Evolutionary conservation across 2,888 invertebrate genomes (phyloP).

Genomic region (Eumacrocentrus americanus): DNA sequence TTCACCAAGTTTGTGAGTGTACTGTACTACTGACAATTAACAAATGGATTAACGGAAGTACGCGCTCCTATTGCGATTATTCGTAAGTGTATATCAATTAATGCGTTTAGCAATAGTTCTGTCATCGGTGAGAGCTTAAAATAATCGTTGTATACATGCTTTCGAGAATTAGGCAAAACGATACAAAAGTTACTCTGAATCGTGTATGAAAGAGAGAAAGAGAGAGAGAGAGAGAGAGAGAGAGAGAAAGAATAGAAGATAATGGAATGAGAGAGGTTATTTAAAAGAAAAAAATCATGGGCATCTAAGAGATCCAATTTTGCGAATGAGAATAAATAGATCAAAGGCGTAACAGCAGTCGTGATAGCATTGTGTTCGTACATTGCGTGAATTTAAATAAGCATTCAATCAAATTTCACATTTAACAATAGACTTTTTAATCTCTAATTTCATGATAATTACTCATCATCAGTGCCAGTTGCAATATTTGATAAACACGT

Average conservation of each 20-base stretch:
- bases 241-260: neutral
- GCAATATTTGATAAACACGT: slow-evolving; percentile 6
- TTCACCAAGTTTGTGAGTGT: slow-evolving; percentile 32
- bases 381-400: slow-evolving; percentile 7
- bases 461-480: neutral
- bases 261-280: neutral
- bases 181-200: too few species aligned
- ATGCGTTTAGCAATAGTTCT: slow-evolving; percentile 34
- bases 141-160: slow-evolving; percentile 37
- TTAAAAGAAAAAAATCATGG: neutral
- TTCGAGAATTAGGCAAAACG: neutral
- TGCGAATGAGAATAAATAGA: slow-evolving; percentile 12
- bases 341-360: neutral
- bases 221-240: neutral
- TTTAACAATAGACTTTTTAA: neutral
- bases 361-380: slow-evolving; percentile 20
- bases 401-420: neutral
- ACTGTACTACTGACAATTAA: slow-evolving; percentile 35
- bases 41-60: slow-evolving; percentile 31
- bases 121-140: slow-evolving; percentile 37
- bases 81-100: slow-evolving; percentile 23
- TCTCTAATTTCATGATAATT: neutral
- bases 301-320: slow-evolving; percentile 12
- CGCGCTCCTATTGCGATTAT: slow-evolving; percentile 12
- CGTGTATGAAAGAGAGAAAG: too few species aligned